Evolutionary conservation across 2,113 vertebrate species (phyloP).

Genomic region (Xiphophorus hellerii): DNA sequence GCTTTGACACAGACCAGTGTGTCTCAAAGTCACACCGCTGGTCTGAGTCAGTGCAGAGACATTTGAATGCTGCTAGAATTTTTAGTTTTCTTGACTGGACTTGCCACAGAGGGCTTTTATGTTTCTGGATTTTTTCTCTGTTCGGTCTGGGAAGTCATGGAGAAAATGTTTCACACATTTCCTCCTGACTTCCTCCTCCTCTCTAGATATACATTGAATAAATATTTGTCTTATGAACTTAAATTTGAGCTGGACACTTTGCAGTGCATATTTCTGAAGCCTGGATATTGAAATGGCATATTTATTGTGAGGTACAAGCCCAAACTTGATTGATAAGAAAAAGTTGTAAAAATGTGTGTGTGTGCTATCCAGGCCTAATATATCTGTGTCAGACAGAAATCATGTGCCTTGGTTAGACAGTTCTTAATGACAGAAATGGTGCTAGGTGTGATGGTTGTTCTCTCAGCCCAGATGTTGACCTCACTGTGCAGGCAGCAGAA

Average conservation of each 20-base stretch:
- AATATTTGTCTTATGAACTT: neutral
- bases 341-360: neutral
- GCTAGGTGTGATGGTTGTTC: slow-evolving; percentile 51
- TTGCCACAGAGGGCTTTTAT: neutral
- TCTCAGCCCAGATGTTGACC: slow-evolving; percentile 75
- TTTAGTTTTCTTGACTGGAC: neutral
- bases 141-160: neutral
- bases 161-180: neutral
- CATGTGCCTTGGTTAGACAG: slow-evolving; percentile 7
- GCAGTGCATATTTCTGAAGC: neutral
- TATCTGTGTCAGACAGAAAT: neutral
- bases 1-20: neutral
- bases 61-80: neutral
- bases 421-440: slow-evolving; percentile 52
- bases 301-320: neutral
- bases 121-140: neutral
- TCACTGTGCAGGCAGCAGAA: slow-evolving; percentile 57
- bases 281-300: neutral
- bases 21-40: neutral
- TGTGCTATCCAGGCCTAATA: neutral
- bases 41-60: neutral
- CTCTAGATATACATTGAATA: neutral
- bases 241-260: neutral
- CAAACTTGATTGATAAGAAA: neutral
- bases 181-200: too few species aligned